Conservation (phyloP, 2,797 vertebrate genomes). For the Leptoclinus maculatus region DNA sequence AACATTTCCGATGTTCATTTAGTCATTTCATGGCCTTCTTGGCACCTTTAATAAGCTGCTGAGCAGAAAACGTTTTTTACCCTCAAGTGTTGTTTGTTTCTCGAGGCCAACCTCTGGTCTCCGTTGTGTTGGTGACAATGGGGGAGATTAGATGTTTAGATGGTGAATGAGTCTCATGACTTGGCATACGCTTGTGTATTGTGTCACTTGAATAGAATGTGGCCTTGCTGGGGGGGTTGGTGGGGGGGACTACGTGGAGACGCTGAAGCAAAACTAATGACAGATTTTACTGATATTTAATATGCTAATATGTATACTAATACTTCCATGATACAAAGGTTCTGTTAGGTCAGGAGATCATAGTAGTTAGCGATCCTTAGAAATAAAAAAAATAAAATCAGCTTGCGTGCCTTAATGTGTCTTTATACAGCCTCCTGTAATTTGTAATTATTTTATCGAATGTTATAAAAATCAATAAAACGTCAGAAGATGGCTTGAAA, state of each 20-base stretch:
- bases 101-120: constrained; percentile 27
- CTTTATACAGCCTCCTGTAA: neutral
- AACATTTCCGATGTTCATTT: neutral
- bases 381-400: neutral
- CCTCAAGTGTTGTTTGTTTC: constrained; percentile 36
- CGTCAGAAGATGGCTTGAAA: neutral
- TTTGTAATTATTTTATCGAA: neutral
- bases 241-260: neutral
- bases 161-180: constrained; percentile 74
- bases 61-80: constrained; percentile 24
- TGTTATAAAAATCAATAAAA: neutral
- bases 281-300: constrained; percentile 6
- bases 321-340: neutral
- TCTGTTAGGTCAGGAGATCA: neutral
- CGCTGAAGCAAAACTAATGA: constrained; percentile 1
- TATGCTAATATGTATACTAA: constrained; percentile 5
- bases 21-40: neutral
- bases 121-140: constrained; percentile 64
- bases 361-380: neutral
- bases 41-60: neutral
- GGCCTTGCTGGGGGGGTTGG: constrained; percentile 33
- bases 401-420: neutral
- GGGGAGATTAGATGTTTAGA: constrained; percentile 72
- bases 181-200: constrained; percentile 70
- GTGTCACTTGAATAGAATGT: constrained; percentile 72